Evolutionary conservation across 2,113 vertebrate genomes (phyloP).

Genomic region (Stigmatopora nigra): DNA sequence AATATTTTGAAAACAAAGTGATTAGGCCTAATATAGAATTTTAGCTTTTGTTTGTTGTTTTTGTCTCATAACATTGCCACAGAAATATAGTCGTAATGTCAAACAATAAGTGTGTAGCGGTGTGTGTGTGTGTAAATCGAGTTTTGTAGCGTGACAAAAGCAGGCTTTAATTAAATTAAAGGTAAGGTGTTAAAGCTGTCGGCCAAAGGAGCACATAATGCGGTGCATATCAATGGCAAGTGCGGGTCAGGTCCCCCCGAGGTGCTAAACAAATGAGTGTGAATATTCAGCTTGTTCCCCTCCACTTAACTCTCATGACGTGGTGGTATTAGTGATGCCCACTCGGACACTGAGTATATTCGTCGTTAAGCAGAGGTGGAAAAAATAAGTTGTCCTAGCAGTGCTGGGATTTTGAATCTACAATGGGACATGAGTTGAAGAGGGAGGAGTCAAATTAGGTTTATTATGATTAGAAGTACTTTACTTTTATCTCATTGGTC

Average conservation of each 20-base stretch:
- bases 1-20: no score
- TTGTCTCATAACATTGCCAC: not conserved
- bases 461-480: no score
- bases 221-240: conserved; percentile 73
- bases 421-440: no score
- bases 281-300: conserved; percentile 71
- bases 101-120: not conserved
- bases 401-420: not conserved
- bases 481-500: no score
- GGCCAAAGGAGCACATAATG: conserved; percentile 64
- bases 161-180: conserved; percentile 77
- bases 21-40: no score
- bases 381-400: not conserved
- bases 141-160: conserved; percentile 63
- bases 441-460: no score
- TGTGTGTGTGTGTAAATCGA: conserved; percentile 62
- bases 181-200: conserved; percentile 69
- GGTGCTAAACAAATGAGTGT: conserved; percentile 70
- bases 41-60: no score
- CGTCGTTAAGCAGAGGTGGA: not conserved
- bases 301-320: conserved; percentile 71
- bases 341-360: not conserved
- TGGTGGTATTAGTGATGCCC: conserved; percentile 66
- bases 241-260: conserved; percentile 63
- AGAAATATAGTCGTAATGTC: not conserved